phyloP scores from a whole-genome alignment of 2,797 vertebrate species.

The Acanthiza pusilla region DNA sequence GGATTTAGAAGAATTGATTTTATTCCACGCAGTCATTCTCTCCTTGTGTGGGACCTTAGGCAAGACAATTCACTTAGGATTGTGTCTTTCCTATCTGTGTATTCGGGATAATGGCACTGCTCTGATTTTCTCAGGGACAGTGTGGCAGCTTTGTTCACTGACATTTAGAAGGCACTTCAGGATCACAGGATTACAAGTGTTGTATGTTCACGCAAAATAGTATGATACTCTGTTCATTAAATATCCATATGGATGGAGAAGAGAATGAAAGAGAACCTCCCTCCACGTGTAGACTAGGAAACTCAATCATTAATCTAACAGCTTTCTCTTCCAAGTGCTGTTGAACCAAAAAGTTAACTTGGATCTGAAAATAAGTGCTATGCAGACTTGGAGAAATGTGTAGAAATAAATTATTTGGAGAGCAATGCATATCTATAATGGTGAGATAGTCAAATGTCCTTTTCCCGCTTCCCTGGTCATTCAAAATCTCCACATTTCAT shows the following conservation, averaged over 20 bases:
- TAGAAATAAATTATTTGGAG: not conserved
- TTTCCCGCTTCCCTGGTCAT: not conserved
- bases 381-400: not conserved
- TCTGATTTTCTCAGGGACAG: not conserved
- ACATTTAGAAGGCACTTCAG: not conserved
- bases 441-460: not conserved
- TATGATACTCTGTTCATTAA: not conserved
- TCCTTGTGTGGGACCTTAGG: not conserved
- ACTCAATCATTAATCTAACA: not conserved
- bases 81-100: not conserved
- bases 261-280: not conserved
- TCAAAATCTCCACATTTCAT: not conserved
- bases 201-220: not conserved
- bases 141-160: not conserved
- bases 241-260: not conserved
- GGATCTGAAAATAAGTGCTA: not conserved
- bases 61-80: not conserved
- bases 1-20: slow-evolving; percentile 14
- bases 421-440: not conserved
- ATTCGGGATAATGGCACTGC: not conserved
- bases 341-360: not conserved
- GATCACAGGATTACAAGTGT: not conserved
- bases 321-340: not conserved
- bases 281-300: not conserved
- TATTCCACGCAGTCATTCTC: not conserved